Evolutionary conservation across 2,113 vertebrate genomes (phyloP).

Genomic region (Xiphophorus maculatus): DNA sequence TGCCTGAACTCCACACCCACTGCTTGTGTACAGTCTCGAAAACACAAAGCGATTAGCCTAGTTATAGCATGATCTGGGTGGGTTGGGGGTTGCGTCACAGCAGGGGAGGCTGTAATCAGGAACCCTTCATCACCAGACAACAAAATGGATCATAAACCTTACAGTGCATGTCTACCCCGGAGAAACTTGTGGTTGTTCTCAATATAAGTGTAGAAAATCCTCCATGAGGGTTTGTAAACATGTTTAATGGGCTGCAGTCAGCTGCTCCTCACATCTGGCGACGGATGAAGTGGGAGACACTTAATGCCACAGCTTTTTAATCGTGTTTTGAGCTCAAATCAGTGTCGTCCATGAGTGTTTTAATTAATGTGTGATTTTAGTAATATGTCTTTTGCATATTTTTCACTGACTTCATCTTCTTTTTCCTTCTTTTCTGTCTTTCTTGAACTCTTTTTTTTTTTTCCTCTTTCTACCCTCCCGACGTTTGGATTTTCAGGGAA

Average conservation of each 20-base stretch:
- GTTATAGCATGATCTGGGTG: slow-evolving; percentile 48
- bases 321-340: slow-evolving; percentile 23
- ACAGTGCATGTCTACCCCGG: slow-evolving; percentile 23
- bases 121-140: slow-evolving; percentile 15
- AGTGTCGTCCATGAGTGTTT: slow-evolving; percentile 12
- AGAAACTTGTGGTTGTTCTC: slow-evolving; percentile 35
- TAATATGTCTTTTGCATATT: slow-evolving; percentile 32
- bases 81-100: slow-evolving; percentile 23
- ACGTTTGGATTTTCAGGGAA: slow-evolving; percentile 82
- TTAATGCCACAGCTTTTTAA: slow-evolving; percentile 20
- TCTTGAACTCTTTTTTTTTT: background rate
- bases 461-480: slow-evolving; percentile 38
- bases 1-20: slow-evolving; percentile 63
- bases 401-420: slow-evolving; percentile 20
- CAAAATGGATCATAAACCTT: slow-evolving; percentile 26
- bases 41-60: slow-evolving; percentile 56
- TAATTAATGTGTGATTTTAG: slow-evolving; percentile 1
- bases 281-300: slow-evolving; percentile 18
- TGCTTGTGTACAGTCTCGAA: slow-evolving; percentile 42
- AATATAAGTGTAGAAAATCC: slow-evolving; percentile 27
- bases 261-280: slow-evolving; percentile 53
- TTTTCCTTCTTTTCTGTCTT: slow-evolving; percentile 18
- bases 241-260: slow-evolving; percentile 35
- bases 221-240: slow-evolving; percentile 30
- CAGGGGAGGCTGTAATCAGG: slow-evolving; percentile 39